Evolutionary conservation across 2,888 invertebrate species (phyloP), one percentile per base, ranked within the genome.

Genomic region (Schrankia costaestrigalis): DNA sequence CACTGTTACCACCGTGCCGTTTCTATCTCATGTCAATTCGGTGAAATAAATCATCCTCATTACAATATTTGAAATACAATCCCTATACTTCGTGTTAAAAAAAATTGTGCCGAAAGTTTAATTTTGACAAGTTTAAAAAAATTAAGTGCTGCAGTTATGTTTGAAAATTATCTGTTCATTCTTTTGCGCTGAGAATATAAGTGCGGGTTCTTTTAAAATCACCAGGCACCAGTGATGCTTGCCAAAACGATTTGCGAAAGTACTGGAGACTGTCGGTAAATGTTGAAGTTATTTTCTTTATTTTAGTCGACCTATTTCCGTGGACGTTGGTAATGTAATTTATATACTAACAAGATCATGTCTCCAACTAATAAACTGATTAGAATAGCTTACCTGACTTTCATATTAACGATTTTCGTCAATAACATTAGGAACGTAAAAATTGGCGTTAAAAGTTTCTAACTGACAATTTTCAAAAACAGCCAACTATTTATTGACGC

Each of bases 241-340:
- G 78, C 75, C 75, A 76, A 74, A 65, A 65, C 47, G 48, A 49
- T 63, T 48, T 48, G 56, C 56, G 58, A 64, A 58, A 60, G 57
- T 63, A 64, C 63, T 68, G 64, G 64, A 66, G 55, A 24, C 13
- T 25, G 46, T 45, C 57, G 68, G 68, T 69, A 71, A 68, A 63
- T 58, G 47, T 44, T 35, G 51, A 47, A 52, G 59, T 63, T 54
- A 51, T 46, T 60, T 55, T 55, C 61, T 63, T 40, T 54, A 58
- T 61, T 51, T 51, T 28, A 36, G 52, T 47, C 31, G 57, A 55
- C 47, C 61, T 49, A 59, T 46, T 55, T 61, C 31, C 42, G 40
- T 26, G 21, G 32, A 18, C n/a, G n/a, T n/a, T n/a, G n/a, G n/a
- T n/a, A n/a, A n/a, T n/a, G n/a, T 26, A 24, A 27, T 21, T 33